Evolutionary conservation across 2,113 vertebrate genomes (phyloP).

Genomic region (Nymphicus hollandicus): DNA sequence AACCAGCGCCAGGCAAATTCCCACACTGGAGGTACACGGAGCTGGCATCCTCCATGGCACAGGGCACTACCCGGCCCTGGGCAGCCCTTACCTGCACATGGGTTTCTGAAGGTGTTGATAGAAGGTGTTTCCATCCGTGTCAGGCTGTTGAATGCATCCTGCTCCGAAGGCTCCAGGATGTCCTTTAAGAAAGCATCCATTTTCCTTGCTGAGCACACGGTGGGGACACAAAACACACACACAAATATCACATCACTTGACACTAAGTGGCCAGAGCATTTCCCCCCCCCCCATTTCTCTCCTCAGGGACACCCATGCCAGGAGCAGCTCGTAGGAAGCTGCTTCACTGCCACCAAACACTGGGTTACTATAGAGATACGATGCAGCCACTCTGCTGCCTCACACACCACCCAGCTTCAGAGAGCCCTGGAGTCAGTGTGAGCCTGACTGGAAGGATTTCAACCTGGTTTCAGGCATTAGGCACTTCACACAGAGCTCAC

Average conservation of each 20-base stretch:
- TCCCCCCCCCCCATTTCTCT: too few relatives aligned
- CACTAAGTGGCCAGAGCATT: fast-evolving
- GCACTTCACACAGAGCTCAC: fast-evolving
- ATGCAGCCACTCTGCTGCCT: neutral
- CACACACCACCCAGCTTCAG: neutral
- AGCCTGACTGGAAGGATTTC: neutral
- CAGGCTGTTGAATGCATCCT: neutral
- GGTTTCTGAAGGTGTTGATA: fast-evolving
- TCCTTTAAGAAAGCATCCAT: neutral
- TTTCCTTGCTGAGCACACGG: neutral
- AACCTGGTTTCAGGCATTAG: fast-evolving
- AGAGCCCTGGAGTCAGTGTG: fast-evolving
- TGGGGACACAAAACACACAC: neutral
- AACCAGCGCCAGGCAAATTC: fast-evolving
- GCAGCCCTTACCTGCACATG: neutral
- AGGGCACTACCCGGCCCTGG: too few relatives aligned
- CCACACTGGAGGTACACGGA: fast-evolving
- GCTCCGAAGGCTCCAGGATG: neutral
- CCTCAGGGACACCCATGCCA: too few relatives aligned
- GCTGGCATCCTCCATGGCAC: fast-evolving
- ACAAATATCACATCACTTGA: neutral
- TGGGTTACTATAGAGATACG: neutral
- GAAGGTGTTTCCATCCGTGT: neutral
- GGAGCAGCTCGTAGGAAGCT: neutral
- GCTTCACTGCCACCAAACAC: neutral